phyloP scores from a whole-genome alignment of 2,888 invertebrate genomes.

The Drosophila meridiana region DNA sequence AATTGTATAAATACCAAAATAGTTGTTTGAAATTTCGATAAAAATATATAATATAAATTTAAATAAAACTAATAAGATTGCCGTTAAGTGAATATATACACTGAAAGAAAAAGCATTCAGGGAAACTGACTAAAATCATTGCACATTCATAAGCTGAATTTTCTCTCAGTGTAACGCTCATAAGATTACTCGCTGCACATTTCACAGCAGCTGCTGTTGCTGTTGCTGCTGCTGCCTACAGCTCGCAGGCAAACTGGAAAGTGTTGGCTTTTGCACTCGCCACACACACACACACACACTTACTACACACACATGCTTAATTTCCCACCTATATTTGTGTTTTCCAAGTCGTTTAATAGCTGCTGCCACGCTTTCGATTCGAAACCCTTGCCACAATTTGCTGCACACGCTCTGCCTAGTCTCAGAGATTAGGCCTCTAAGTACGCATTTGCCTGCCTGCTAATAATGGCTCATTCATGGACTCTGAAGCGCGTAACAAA shows the following conservation, averaged over 20 bases:
- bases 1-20: neutral
- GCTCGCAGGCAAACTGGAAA: constrained; percentile 71
- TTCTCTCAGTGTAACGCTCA: constrained; percentile 4
- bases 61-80: neutral
- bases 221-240: constrained; percentile 33
- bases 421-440: constrained; percentile 2
- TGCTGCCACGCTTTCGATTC: constrained; percentile 15
- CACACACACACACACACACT: constrained; percentile 11
- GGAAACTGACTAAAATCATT: neutral
- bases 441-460: constrained; percentile 9
- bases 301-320: constrained; percentile 10
- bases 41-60: neutral
- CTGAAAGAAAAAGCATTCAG: neutral
- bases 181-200: constrained; percentile 33
- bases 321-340: constrained; percentile 8
- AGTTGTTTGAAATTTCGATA: neutral
- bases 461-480: constrained; percentile 58
- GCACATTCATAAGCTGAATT: no score
- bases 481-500: constrained; percentile 16
- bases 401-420: constrained; percentile 7
- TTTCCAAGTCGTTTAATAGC: constrained; percentile 11
- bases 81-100: neutral
- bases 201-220: constrained; percentile 46
- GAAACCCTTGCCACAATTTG: constrained; percentile 22
- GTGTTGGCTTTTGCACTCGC: constrained; percentile 52